phyloP scores from a whole-genome alignment of 53 echinoderm and acorn worm species.

The Echinometra lucunter region DNA sequence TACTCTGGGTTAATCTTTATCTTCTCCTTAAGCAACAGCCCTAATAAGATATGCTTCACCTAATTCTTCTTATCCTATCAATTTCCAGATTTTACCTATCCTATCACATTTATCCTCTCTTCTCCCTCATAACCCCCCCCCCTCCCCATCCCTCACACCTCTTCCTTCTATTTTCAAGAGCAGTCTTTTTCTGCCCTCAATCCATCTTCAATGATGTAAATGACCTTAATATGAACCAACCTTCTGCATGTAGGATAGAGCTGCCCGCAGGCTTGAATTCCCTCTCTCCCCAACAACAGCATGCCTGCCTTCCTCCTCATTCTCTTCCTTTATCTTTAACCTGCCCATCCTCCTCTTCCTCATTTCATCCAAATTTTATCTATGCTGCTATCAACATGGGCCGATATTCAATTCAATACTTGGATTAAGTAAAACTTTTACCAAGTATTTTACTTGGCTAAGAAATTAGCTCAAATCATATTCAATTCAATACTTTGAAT shows the following conservation, averaged over 20 bases:
- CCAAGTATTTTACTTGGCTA: too few species aligned
- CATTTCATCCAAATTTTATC: too few species aligned
- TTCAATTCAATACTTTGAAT: too few species aligned
- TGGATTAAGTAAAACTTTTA: too few species aligned
- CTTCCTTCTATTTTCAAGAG: background rate
- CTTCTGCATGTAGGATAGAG: background rate
- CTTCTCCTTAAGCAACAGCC: background rate
- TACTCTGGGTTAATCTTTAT: background rate
- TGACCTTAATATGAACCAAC: constrained; percentile 17
- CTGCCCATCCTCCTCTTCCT: background rate
- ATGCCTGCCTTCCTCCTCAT: background rate
- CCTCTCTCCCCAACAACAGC: background rate
- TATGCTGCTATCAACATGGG: too few species aligned
- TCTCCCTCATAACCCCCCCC: background rate
- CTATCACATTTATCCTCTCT: background rate
- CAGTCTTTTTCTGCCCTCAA: background rate
- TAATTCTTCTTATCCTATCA: background rate
- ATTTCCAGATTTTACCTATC: background rate
- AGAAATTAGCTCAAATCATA: too few species aligned
- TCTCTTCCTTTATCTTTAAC: too few species aligned
- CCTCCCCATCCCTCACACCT: background rate
- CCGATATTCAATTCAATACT: too few species aligned
- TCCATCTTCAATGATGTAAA: constrained; percentile 44
- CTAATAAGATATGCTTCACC: background rate
- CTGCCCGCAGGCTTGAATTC: background rate